Conservation (phyloP, 2,888 invertebrate genomes). For the Lamellibrachia columna region DNA sequence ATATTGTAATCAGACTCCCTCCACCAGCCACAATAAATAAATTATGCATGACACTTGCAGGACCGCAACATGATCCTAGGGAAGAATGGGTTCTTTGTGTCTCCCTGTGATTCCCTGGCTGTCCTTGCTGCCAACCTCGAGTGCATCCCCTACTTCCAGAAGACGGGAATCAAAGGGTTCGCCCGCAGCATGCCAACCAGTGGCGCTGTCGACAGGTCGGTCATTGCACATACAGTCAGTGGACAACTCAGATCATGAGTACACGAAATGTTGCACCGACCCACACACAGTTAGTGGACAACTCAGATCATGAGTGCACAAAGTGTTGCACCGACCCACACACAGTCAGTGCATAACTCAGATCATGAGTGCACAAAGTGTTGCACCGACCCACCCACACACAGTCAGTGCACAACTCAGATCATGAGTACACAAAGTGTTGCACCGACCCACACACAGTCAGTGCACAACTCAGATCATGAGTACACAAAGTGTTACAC, state of each 20-base stretch:
- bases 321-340: too few relatives aligned
- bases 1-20: background rate
- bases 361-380: too few relatives aligned
- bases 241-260: background rate
- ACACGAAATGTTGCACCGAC: background rate
- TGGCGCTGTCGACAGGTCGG: constrained; percentile 84
- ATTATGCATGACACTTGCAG: constrained; percentile 62
- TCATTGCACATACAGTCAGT: background rate
- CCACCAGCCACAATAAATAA: background rate
- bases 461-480: too few relatives aligned
- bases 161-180: constrained; percentile 86
- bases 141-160: constrained; percentile 92
- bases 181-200: constrained; percentile 99
- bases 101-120: constrained; percentile 95
- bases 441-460: too few relatives aligned
- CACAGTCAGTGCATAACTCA: too few relatives aligned
- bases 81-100: constrained; percentile 94
- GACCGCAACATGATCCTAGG: constrained; percentile 99
- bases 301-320: background rate
- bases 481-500: too few relatives aligned
- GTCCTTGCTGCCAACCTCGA: constrained; percentile 90
- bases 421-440: too few relatives aligned
- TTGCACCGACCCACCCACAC: too few relatives aligned
- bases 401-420: too few relatives aligned
- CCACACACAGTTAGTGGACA: background rate